Evolutionary conservation across 2,888 invertebrate genomes (phyloP).

Genomic region (Trachelus troglodyta): DNA sequence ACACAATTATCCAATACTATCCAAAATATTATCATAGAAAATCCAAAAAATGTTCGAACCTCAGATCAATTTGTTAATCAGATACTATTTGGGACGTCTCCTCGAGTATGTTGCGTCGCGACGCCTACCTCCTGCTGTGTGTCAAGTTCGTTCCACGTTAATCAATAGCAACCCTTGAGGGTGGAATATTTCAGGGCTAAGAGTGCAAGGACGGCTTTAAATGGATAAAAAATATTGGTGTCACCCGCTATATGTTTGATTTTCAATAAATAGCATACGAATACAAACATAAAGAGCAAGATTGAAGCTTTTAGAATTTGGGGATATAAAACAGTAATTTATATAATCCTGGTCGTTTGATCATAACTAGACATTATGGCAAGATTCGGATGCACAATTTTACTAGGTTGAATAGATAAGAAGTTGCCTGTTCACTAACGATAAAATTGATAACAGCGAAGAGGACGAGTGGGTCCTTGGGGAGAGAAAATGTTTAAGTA

Average conservation of each 20-base stretch:
- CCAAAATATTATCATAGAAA: no score
- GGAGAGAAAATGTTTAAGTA: background rate
- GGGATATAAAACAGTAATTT: no score
- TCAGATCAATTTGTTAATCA: background rate
- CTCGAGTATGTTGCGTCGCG: slow-evolving; percentile 13
- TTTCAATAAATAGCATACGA: background rate
- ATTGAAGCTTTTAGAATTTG: background rate
- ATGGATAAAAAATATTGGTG: background rate
- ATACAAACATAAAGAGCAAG: background rate
- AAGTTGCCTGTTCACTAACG: background rate
- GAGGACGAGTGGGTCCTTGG: background rate
- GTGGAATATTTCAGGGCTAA: background rate
- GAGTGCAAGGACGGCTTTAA: background rate
- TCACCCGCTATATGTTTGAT: background rate
- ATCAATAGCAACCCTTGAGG: slow-evolving; percentile 25
- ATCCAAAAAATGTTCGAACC: background rate
- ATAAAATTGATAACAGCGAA: background rate
- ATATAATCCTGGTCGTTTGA: background rate
- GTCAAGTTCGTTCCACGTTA: slow-evolving; percentile 36
- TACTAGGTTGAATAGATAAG: background rate
- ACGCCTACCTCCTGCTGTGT: slow-evolving; percentile 23
- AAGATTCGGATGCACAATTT: background rate
- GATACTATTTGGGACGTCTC: background rate
- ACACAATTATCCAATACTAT: no score
- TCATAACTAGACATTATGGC: no score